These are phyloP conservation scores for Zingel zingel DNA, from an alignment of 2,113 vertebrate species.

Conservation along the genomic window DNA sequence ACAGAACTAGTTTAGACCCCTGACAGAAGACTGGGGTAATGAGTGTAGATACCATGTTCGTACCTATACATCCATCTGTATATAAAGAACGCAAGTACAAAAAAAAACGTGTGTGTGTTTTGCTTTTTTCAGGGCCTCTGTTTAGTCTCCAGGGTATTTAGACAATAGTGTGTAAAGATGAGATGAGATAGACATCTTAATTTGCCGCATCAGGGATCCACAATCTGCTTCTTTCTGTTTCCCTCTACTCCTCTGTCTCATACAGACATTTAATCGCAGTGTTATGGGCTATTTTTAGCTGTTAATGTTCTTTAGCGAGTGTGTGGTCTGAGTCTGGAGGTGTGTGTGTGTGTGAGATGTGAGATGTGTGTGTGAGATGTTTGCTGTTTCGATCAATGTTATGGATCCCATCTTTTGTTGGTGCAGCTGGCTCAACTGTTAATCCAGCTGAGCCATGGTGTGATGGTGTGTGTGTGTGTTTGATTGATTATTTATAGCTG, in stretches of 20 bases:
- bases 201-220: conserved; percentile 57
- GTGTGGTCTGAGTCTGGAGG: conserved; percentile 29
- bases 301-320: conserved; percentile 42
- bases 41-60: background rate
- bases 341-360: conserved; percentile 38
- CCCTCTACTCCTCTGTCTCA: conserved; percentile 20
- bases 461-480: conserved; percentile 41
- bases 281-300: conserved; percentile 61
- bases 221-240: conserved; percentile 51
- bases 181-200: conserved; percentile 47
- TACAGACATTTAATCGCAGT: conserved; percentile 34
- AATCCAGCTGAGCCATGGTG: conserved; percentile 57
- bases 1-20: conserved; percentile 26
- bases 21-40: background rate
- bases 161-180: conserved; percentile 53
- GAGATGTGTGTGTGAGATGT: conserved; percentile 9
- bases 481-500: conserved; percentile 72
- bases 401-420: conserved; percentile 66
- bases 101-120: conserved; percentile 15
- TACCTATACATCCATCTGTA: conserved; percentile 22
- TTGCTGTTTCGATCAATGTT: conserved; percentile 71
- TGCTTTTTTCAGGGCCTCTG: background rate
- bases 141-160: conserved; percentile 35
- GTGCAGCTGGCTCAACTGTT: conserved; percentile 61
- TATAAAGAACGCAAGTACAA: background rate